Evolutionary conservation across 2,797 vertebrate species (phyloP).

Genomic region (Chaetophractus vellerosus): DNA sequence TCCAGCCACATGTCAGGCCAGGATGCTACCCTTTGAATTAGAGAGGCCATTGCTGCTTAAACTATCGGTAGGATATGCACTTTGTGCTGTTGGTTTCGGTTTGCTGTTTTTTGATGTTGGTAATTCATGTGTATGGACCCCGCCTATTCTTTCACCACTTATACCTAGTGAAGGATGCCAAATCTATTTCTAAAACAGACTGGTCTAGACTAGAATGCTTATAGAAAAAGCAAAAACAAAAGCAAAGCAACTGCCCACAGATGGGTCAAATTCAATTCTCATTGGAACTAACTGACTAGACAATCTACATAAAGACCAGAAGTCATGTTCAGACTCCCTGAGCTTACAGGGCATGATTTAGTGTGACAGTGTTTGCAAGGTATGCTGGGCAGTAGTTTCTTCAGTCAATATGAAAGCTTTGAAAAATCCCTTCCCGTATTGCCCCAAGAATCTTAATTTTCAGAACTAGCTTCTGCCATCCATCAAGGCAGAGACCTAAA

Average conservation of each 20-base stretch:
- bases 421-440: conserved; percentile 4
- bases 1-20: neutral
- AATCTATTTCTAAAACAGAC: conserved; percentile 39
- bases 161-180: neutral
- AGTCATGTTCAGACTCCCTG: conserved; percentile 31
- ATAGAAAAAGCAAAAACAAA: neutral
- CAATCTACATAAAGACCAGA: conserved; percentile 15
- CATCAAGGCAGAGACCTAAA: neutral
- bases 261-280: neutral
- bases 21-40: neutral
- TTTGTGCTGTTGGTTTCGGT: neutral
- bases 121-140: neutral
- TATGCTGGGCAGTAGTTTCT: neutral
- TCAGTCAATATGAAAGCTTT: neutral
- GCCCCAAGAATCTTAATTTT: conserved; percentile 44
- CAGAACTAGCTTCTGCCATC: neutral
- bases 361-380: conserved; percentile 8
- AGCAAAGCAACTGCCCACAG: neutral
- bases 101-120: neutral
- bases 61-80: accelerated
- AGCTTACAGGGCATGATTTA: conserved; percentile 46
- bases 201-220: conserved; percentile 19
- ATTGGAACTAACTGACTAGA: neutral
- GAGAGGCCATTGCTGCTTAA: neutral
- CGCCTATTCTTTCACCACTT: neutral